Percentiles rank a stretch among this genome's conserved stretches.
Evolutionary conservation across 30 jellyfish, hydroid and myxozoan species (phyloP).

Genomic region (Hydractinia symbiolongicarpus): DNA sequence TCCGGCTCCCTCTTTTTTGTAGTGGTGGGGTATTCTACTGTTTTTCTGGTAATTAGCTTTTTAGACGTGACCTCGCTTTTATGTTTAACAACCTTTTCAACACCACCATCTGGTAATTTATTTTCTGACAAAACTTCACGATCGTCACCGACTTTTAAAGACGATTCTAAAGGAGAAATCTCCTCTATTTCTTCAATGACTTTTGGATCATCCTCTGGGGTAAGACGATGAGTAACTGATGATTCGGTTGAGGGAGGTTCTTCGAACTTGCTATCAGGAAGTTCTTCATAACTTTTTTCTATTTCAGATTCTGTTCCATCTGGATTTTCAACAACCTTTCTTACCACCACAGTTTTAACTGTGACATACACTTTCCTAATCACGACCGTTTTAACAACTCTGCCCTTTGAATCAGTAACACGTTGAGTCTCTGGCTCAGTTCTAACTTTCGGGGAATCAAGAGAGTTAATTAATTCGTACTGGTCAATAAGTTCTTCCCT

Average conservation of each 20-base stretch:
- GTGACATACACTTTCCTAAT: slow-evolving; percentile 29
- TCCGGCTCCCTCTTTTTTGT: slow-evolving; percentile 46
- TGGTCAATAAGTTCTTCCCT: slow-evolving; percentile 36
- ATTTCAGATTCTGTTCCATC: slow-evolving; percentile 40
- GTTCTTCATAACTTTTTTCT: slow-evolving; percentile 14
- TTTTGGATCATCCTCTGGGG: slow-evolving; percentile 15
- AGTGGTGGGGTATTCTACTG: slow-evolving; percentile 27
- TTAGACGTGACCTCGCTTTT: slow-evolving; percentile 15
- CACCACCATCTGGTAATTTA: slow-evolving; percentile 31
- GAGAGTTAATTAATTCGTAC: slow-evolving; percentile 27
- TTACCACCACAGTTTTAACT: slow-evolving; percentile 20
- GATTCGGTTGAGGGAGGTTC: slow-evolving; percentile 25
- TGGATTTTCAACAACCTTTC: slow-evolving; percentile 34
- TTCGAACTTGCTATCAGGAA: slow-evolving; percentile 24
- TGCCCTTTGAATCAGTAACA: slow-evolving; percentile 5
- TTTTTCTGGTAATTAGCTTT: slow-evolving; percentile 29
- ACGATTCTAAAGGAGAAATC: slow-evolving; percentile 9
- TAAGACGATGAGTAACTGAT: neutral
- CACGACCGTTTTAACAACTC: slow-evolving; percentile 18
- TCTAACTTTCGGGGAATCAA: neutral
- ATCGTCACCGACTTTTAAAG: slow-evolving; percentile 5
- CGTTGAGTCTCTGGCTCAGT: slow-evolving; percentile 13
- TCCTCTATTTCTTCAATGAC: slow-evolving; percentile 22
- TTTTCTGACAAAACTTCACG: slow-evolving; percentile 34
- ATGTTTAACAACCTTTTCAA: slow-evolving; percentile 23